phyloP scores from a whole-genome alignment of 2,113 vertebrate genomes.

The Toxotes jaculatrix region DNA sequence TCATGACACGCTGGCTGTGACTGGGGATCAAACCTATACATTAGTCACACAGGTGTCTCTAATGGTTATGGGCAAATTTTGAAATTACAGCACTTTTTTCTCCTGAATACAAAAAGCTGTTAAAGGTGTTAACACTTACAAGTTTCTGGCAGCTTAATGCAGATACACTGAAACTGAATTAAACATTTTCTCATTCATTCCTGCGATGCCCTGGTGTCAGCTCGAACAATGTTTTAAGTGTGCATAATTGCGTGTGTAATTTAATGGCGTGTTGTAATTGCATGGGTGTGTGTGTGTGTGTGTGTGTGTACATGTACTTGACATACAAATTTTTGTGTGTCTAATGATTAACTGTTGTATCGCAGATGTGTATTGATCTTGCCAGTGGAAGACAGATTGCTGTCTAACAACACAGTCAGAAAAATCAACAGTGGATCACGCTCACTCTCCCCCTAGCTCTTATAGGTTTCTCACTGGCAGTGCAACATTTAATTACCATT shows the following conservation, averaged over 20 bases:
- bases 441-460: conserved; percentile 6
- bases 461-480: neutral
- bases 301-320: neutral
- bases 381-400: conserved; percentile 27
- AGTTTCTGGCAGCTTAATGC: conserved; percentile 42
- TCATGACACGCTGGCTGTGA: conserved; percentile 10
- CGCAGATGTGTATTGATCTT: conserved; percentile 39
- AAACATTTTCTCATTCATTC: conserved; percentile 33
- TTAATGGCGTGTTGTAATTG: conserved; percentile 4
- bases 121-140: conserved; percentile 33
- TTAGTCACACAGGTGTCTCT: neutral
- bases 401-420: conserved; percentile 19
- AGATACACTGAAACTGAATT: conserved; percentile 24
- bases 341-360: conserved; percentile 33
- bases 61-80: conserved; percentile 26
- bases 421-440: conserved; percentile 37
- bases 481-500: conserved; percentile 26
- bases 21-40: conserved; percentile 1
- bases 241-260: conserved; percentile 18
- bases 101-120: conserved; percentile 37
- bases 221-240: conserved; percentile 35
- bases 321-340: conserved; percentile 11
- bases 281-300: neutral
- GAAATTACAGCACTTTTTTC: conserved; percentile 25
- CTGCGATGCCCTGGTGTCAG: conserved; percentile 38